Base-by-base conservation (phyloP, 1,140 invertebrate genomes). In the Macrobrachium rosenbergii region DNA sequence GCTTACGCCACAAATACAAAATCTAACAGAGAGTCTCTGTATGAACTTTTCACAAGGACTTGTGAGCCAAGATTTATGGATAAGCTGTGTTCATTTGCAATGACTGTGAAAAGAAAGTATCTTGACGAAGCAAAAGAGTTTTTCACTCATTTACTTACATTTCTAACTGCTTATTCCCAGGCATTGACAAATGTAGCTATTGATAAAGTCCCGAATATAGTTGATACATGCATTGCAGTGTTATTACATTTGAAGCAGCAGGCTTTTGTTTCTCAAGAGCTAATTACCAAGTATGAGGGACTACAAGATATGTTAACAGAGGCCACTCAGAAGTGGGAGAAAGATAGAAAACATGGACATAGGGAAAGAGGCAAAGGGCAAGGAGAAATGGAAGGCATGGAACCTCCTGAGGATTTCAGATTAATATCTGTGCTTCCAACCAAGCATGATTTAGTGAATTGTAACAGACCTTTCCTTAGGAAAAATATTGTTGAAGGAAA, bases 401-500 rank as follows among this genome's bases (percentile, higher is more conserved):
- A 80, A 45, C 89, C 89, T 75, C 87, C 83, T 8, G 87, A 89
- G 69, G 83, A 89, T 60, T 89, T 88, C 63, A 75, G 79, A 52
- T 83, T 86, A 21, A 8, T 84, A 16, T 69, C 85, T 45, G 81
- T 89, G 10, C 64, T 86, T 16, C 89, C 89, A n/a, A 88, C 83
- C 23, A 23, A 37, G 16, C 14, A 59, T 11, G 89, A 89, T 19
- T 64, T 89, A 17, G 12, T 37, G 5, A 64, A 19, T 58, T 16
- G 58, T n/a, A 23, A 83, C 1, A 60, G 73, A 21, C 87, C 87
- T 19, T 94, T 93, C 91, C 88, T 95, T 14, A 91, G 94, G 5
- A 91, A 93, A 16, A 95, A 95, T 91, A 93, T 94, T 67, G 90
- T 94, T 0, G 89, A 93, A 58, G 95, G 95, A 5, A 90, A 91